These are phyloP conservation scores for Ceratotherium simum DNA, from an alignment of 2,113 vertebrate genomes.

Conservation along the genomic window DNA sequence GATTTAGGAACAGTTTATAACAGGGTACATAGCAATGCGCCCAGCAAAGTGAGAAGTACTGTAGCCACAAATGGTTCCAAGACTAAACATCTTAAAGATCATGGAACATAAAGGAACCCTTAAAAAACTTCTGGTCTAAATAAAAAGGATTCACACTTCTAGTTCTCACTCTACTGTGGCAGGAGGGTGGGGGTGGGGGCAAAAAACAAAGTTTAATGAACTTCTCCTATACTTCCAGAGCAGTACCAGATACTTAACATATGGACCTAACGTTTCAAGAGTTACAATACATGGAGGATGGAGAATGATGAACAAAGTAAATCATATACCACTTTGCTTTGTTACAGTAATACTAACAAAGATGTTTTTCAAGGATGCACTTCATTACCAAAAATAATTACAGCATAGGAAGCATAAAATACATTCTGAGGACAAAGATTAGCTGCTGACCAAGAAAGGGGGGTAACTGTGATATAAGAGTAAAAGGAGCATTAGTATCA, in stretches of 20 bases:
- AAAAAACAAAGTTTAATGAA: neutral
- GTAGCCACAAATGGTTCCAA: neutral
- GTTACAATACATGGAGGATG: neutral
- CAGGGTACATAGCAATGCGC: neutral
- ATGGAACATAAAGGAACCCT: neutral
- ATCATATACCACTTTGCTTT: neutral
- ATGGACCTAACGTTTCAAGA: neutral
- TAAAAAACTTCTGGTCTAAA: neutral
- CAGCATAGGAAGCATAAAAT: neutral
- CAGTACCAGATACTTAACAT: neutral
- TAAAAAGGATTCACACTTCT: neutral
- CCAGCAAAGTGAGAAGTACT: neutral
- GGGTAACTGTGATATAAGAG: neutral
- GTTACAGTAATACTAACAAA: neutral
- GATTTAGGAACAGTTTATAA: neutral
- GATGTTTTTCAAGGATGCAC: neutral
- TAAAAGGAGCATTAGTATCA: neutral
- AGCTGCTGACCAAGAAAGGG: neutral
- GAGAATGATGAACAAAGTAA: neutral
- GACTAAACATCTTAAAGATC: neutral
- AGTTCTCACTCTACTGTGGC: neutral
- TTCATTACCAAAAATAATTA: slow-evolving; percentile 1
- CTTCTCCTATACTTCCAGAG: neutral
- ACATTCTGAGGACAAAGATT: neutral
- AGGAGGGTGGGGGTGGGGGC: accelerated